Conservation (phyloP, 2,797 vertebrate genomes). For the Bovichtus variegatus region DNA sequence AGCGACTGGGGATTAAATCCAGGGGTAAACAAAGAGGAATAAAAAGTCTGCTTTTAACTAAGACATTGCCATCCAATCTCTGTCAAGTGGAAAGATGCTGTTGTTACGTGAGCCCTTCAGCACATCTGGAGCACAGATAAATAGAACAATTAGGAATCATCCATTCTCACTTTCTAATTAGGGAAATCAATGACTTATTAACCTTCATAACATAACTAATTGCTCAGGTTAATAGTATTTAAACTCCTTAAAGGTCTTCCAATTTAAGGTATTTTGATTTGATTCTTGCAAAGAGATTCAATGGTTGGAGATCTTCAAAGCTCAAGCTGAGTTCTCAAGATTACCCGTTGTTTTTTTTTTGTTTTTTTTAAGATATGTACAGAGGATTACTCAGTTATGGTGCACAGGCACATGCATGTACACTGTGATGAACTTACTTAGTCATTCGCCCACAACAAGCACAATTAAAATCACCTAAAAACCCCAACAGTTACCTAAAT, state of each 20-base stretch:
- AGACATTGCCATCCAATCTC: conserved; percentile 33
- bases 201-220: conserved; percentile 47
- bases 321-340: neutral
- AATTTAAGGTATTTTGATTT: conserved; percentile 21
- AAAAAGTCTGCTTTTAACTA: conserved; percentile 48
- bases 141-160: conserved; percentile 58
- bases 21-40: conserved; percentile 60
- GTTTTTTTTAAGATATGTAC: neutral
- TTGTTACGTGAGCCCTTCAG: conserved; percentile 21
- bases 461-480: conserved; percentile 18
- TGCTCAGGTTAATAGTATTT: conserved; percentile 42
- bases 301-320: neutral
- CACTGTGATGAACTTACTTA: no score
- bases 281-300: conserved; percentile 3
- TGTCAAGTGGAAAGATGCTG: conserved; percentile 38
- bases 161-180: conserved; percentile 64
- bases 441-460: conserved; percentile 27
- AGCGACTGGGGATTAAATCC: conserved; percentile 52
- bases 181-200: conserved; percentile 45
- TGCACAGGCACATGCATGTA: conserved; percentile 12
- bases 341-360: neutral
- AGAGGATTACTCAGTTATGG: conserved; percentile 4
- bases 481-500: conserved; percentile 9
- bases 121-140: conserved; percentile 61
- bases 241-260: conserved; percentile 25